Percentiles rank a stretch among this genome's conserved stretches.
phyloP scores from a whole-genome alignment of 1,140 invertebrate genomes.

The Sinella curviseta region DNA sequence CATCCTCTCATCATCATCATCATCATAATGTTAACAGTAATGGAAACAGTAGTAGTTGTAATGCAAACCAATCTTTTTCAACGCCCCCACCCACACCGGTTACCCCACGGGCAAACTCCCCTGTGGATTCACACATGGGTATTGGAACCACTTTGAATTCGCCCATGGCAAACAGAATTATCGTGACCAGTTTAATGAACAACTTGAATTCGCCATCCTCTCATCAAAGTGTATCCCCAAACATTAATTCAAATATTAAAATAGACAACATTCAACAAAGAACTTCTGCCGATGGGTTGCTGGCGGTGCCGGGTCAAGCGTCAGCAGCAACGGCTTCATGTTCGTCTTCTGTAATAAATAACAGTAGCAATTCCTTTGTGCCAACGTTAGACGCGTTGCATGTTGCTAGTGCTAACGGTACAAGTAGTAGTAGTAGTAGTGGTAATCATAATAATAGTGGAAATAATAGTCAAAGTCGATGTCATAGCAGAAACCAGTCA shows the following conservation, averaged over 20 bases:
- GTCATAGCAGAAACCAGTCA: constrained; percentile 20
- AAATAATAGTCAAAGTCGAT: not conserved
- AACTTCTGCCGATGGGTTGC: not conserved
- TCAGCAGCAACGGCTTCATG: not conserved
- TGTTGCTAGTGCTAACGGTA: not conserved
- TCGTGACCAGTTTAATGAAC: constrained; percentile 39
- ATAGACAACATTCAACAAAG: not conserved
- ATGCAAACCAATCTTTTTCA: not conserved
- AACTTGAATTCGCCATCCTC: constrained; percentile 3
- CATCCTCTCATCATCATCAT: constrained; percentile 21
- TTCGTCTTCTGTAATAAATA: not conserved
- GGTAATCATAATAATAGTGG: no score
- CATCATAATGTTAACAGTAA: not conserved
- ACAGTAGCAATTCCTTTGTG: not conserved
- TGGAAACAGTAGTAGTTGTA: not conserved
- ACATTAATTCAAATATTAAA: not conserved
- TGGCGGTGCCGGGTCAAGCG: not conserved
- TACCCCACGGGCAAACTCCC: not conserved
- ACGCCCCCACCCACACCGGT: constrained; percentile 7
- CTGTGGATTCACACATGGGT: not conserved
- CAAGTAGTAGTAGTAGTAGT: not conserved
- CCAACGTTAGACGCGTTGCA: not conserved
- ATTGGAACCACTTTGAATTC: constrained; percentile 36
- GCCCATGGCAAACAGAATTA: constrained; percentile 37
- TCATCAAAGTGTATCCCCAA: not conserved